phyloP scores from a whole-genome alignment of 2,888 invertebrate species.

The Dasysyrphus tricinctus region DNA sequence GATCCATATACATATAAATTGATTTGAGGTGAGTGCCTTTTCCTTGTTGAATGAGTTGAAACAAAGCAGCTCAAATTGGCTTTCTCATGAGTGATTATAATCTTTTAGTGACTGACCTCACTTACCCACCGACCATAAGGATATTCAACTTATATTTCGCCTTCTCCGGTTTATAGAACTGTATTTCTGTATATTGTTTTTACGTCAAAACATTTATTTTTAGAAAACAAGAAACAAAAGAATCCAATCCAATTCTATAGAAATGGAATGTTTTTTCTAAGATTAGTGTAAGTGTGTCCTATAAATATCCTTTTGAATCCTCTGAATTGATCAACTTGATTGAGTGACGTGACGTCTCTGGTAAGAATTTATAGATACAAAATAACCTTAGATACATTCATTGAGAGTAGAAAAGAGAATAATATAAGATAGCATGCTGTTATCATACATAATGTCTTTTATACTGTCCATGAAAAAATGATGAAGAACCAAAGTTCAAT shows the following conservation, averaged over 20 bases:
- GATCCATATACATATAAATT: not conserved
- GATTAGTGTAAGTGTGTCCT: not conserved
- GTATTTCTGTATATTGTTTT: not conserved
- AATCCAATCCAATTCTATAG: not conserved
- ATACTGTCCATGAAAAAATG: not conserved
- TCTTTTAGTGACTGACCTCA: constrained; percentile 13
- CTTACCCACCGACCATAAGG: not conserved
- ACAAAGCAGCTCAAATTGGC: not conserved
- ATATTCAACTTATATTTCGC: constrained; percentile 2
- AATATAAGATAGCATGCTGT: not conserved
- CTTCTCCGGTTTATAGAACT: not conserved
- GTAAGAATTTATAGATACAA: not conserved
- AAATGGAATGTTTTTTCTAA: constrained; percentile 3
- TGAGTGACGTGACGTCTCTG: constrained; percentile 31
- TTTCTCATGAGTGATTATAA: constrained; percentile 14
- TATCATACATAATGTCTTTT: not conserved
- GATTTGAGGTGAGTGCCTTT: not conserved
- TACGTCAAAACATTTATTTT: constrained; percentile 8
- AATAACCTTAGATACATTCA: not conserved
- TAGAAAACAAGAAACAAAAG: constrained; percentile 20
- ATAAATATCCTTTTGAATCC: constrained; percentile 25
- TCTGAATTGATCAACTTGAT: constrained; percentile 29
- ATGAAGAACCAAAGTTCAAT: constrained; percentile 14
- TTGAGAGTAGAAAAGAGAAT: not conserved
- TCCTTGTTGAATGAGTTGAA: not conserved